Evolutionary conservation across 1,140 invertebrate genomes (phyloP).

Genomic region (Heliconius congener): DNA sequence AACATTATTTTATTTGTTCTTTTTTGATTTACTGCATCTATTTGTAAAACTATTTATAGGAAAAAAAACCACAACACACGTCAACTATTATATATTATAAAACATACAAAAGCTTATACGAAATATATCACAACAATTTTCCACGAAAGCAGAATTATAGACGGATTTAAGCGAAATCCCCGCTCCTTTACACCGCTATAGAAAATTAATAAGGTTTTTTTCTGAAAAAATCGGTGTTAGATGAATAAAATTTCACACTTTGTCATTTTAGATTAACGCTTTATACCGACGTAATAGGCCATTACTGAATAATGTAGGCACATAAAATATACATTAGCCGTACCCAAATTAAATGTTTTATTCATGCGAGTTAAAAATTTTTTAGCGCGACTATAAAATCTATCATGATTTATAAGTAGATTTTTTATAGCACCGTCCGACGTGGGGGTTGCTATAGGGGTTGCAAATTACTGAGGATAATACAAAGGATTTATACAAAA

Average conservation of each 20-base stretch:
- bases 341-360: constrained; percentile 61
- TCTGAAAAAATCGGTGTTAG: constrained; percentile 6
- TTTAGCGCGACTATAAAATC: constrained; percentile 51
- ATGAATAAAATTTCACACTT: constrained; percentile 33
- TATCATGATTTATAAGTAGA: constrained; percentile 47
- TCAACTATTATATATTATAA: neutral
- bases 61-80: neutral
- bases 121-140: neutral
- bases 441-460: neutral
- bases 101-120: neutral
- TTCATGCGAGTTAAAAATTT: constrained; percentile 57
- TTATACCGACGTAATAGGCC: constrained; percentile 31
- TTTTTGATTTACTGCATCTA: too few relatives aligned
- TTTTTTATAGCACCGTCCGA: constrained; percentile 36
- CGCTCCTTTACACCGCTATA: constrained; percentile 6
- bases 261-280: constrained; percentile 37
- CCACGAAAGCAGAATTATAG: constrained; percentile 2
- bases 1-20: too few relatives aligned
- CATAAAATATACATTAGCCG: constrained; percentile 45
- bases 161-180: constrained; percentile 2
- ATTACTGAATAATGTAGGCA: constrained; percentile 35
- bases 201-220: constrained; percentile 9
- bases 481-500: neutral
- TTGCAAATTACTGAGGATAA: neutral
- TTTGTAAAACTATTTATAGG: too few relatives aligned